A percentile compares a stretch with the other conserved stretches of the same genome.
Evolutionary conservation across 2,888 invertebrate species (phyloP).

Genomic region (Nesidiocoris tenuis): DNA sequence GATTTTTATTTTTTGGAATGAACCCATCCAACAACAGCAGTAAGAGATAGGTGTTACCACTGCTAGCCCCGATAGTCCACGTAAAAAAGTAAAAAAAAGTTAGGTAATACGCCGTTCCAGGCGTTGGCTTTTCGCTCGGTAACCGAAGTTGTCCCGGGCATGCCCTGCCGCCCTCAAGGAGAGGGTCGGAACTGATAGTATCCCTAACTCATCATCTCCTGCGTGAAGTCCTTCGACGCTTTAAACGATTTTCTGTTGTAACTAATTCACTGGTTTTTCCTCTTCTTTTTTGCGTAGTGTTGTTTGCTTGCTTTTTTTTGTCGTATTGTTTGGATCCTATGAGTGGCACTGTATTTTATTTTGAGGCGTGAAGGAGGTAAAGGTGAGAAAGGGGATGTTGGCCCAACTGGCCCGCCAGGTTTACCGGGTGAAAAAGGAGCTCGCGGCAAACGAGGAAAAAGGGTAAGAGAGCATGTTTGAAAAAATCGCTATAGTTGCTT

Average conservation of each 20-base stretch:
- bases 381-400: slow-evolving; percentile 79
- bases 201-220: neutral
- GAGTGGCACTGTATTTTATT: slow-evolving; percentile 49
- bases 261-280: too few species aligned
- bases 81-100: too few species aligned
- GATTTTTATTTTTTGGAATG: too few species aligned
- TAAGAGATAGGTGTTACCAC: too few species aligned
- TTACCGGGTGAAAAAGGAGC: slow-evolving; percentile 83
- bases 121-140: too few species aligned
- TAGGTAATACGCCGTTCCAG: too few species aligned
- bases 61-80: too few species aligned
- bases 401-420: slow-evolving; percentile 75
- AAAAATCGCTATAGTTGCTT: neutral
- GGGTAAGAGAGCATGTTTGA: slow-evolving; percentile 60
- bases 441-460: slow-evolving; percentile 88
- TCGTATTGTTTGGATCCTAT: slow-evolving; percentile 27
- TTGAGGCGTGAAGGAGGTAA: slow-evolving; percentile 55
- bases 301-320: neutral
- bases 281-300: neutral
- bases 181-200: too few species aligned
- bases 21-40: too few species aligned
- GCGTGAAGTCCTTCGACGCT: slow-evolving; percentile 13
- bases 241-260: neutral
- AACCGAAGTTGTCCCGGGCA: too few species aligned
- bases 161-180: too few species aligned